phyloP scores from a whole-genome alignment of 1,140 invertebrate species.

The Wasmannia auropunctata region DNA sequence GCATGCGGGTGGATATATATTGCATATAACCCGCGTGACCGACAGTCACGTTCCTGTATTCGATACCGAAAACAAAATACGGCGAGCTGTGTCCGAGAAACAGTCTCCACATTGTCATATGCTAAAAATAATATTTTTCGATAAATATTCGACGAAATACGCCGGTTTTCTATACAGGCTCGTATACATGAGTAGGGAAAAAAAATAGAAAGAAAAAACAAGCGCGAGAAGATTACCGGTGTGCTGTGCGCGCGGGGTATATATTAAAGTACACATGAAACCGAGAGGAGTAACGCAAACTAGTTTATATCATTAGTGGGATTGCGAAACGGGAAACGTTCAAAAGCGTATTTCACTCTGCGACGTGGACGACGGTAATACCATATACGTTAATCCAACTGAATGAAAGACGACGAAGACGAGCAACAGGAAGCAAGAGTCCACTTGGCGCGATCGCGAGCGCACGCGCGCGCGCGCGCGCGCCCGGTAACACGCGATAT shows the following conservation, averaged over 20 bases:
- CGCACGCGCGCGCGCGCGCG: too few relatives aligned
- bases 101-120: constrained; percentile 48
- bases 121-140: constrained; percentile 53
- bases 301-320: constrained; percentile 12
- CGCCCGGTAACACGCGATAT: background rate
- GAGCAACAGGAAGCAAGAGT: constrained; percentile 72
- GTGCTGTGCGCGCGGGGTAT: background rate
- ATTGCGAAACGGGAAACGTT: constrained; percentile 6
- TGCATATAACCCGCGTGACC: constrained; percentile 39
- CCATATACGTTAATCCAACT: constrained; percentile 68
- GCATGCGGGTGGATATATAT: constrained; percentile 42
- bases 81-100: constrained; percentile 26
- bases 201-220: constrained; percentile 1
- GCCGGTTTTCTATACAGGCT: constrained; percentile 71
- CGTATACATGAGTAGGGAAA: constrained; percentile 61
- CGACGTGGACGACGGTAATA: constrained; percentile 22
- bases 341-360: background rate
- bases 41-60: constrained; percentile 49
- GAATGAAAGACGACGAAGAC: constrained; percentile 71
- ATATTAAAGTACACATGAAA: background rate
- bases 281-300: background rate
- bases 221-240: constrained; percentile 21
- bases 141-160: constrained; percentile 71
- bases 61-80: constrained; percentile 51
- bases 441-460: constrained; percentile 57